Base-by-base conservation (phyloP, 2,797 vertebrate species). In the Moxostoma hubbsi region DNA sequence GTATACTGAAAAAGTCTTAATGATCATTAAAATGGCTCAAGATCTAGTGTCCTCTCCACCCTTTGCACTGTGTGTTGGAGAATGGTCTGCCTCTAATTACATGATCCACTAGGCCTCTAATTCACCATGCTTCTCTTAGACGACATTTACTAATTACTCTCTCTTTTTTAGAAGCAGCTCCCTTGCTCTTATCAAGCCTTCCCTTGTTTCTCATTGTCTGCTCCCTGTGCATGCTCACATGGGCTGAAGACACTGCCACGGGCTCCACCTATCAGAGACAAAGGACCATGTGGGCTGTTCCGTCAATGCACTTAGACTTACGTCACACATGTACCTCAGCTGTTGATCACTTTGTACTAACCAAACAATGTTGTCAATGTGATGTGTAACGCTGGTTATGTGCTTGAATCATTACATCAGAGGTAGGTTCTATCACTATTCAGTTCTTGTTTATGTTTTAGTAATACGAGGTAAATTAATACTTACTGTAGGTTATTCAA, bases 91-190 rank as follows among this genome's bases (percentile, higher is more conserved):
- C 91, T 88, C 88, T 91, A 93, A 92, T 92, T 91, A 92, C 86
- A 91, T 89, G 90, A 93, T 90, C 90, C 90, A 90, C 86, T 85
- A 82, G 86, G 87, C 88, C 90, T 89, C 86, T 92, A 91, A 93
- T 93, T 92, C 85, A 81, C 87, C 85, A 85, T 88, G 89, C 88
- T 88, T 89, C 74, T 86, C 89, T 90, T 87, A 90, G 88, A 91
- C 89, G 87, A 92, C 91, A 92, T 91, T 90, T 90, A 90, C 90
- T 93, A 91, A 93, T 93, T 90, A 91, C 91, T 89, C 84, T 81
- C 84, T 92, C 81, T 88, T 90, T 90, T 92, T 92, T 89, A 92
- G 90, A 84, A 92, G 83, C 87, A 86, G 85, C 86, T 86, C 81
- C 85, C 85, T 90, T 81, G 80, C 84, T 88, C 90, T 87, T 61